Base-by-base conservation (phyloP, 2,113 vertebrate genomes). In the Pterocles burchelli region DNA sequence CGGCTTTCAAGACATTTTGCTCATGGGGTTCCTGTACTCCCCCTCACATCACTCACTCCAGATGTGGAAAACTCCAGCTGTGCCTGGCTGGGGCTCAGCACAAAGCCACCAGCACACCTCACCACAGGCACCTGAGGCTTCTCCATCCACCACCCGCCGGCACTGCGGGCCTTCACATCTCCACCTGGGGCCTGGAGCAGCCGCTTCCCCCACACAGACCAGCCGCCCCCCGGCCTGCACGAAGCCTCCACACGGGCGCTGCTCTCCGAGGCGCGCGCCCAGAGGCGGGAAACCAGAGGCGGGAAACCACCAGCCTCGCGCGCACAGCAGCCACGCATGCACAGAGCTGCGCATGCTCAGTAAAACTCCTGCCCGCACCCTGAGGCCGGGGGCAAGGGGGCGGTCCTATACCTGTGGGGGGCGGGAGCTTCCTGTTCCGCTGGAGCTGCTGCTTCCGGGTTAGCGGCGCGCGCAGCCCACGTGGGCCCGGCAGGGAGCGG, bases 251-350 rank as follows among this genome's bases (percentile, higher is more conserved):
- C 61, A 17, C 10, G 10, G 33, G 2, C 9, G 19, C 33, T 4
- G 43, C 10, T 5, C 17, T 6, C 15, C 1, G 3, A 15, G 7
- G 34, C 13, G 20, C 10, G 29, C 20, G 31, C 22, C n/a, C 1
- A 16, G 10, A 1, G 0, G 13, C 9, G 11, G 4, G 8, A 14
- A 25, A 26, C 31, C 46, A 3, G 1, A n/a, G n/a, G n/a, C n/a
- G n/a, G n/a, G n/a, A 4, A 19, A 17, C 10, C 7, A 1, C 36
- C 46, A 1, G n/a, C 36, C 29, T 2, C 33, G 25, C 4, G 24
- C 36, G 1, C 0, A 8, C 25, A 25, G n/a, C 1, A 5, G 2
- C 41, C 2, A 10, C 38, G 0, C 28, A 7, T 48, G 29, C 0
- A 6, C 1, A 10, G 4, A 41, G 3, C 0, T 20, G 28, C 51